phyloP scores from a whole-genome alignment of 2,888 invertebrate genomes.

The Andrena flavipes region DNA sequence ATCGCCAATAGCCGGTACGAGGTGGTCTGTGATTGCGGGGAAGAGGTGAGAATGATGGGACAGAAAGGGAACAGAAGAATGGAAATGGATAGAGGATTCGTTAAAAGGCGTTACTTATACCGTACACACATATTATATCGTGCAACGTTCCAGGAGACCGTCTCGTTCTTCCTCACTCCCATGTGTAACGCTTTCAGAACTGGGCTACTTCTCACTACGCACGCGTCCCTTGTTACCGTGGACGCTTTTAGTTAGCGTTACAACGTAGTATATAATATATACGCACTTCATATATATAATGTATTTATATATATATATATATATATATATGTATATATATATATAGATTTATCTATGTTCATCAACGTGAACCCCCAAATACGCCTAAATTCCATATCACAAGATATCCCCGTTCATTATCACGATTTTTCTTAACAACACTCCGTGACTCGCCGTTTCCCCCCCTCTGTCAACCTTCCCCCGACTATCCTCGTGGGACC shows the following conservation, averaged over 20 bases:
- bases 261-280: slow-evolving; percentile 54
- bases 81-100: slow-evolving; percentile 10
- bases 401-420: slow-evolving; percentile 79
- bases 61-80: not conserved
- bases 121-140: slow-evolving; percentile 21
- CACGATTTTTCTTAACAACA: slow-evolving; percentile 70
- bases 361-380: slow-evolving; percentile 69
- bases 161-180: slow-evolving; percentile 30
- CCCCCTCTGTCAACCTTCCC: slow-evolving; percentile 14
- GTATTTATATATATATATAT: slow-evolving; percentile 23
- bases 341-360: slow-evolving; percentile 67
- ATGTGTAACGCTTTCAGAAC: slow-evolving; percentile 29
- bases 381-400: slow-evolving; percentile 77
- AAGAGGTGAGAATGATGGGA: slow-evolving; percentile 4
- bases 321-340: slow-evolving; percentile 55
- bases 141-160: slow-evolving; percentile 60
- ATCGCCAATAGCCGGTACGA: not conserved
- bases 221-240: slow-evolving; percentile 33
- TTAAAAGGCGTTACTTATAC: slow-evolving; percentile 15
- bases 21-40: not conserved
- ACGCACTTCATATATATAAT: slow-evolving; percentile 55
- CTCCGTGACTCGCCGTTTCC: slow-evolving; percentile 6
- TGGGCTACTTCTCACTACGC: slow-evolving; percentile 49
- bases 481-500: not conserved
- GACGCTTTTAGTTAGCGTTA: slow-evolving; percentile 51